A percentile compares a stretch with the other conserved stretches of the same genome.
phyloP scores from a whole-genome alignment of 1,140 invertebrate genomes.

The Helicoverpa zea region DNA sequence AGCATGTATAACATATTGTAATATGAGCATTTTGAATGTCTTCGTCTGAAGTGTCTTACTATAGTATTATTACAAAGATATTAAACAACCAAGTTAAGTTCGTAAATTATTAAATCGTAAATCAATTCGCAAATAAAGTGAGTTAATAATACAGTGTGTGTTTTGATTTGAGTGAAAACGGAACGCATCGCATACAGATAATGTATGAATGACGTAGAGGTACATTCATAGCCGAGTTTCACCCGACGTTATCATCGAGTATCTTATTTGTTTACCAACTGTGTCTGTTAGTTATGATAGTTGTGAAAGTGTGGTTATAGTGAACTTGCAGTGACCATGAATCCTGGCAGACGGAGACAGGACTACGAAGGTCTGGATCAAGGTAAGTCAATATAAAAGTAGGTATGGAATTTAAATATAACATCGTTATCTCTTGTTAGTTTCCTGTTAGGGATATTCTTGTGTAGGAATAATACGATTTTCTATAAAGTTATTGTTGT shows the following conservation, averaged over 20 bases:
- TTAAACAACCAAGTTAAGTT: slow-evolving; percentile 10
- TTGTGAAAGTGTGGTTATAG: background rate
- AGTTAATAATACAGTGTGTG: background rate
- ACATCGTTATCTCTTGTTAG: background rate
- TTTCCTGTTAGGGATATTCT: background rate
- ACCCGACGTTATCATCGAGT: background rate
- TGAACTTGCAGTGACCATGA: background rate
- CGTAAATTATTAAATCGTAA: slow-evolving; percentile 6
- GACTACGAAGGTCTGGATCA: slow-evolving; percentile 6
- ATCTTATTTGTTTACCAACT: slow-evolving; percentile 33
- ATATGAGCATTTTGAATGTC: background rate
- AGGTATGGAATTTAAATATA: background rate
- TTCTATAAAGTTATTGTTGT: too few species aligned
- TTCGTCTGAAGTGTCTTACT: background rate
- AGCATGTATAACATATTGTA: slow-evolving; percentile 1
- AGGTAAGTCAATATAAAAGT: background rate
- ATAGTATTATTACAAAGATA: slow-evolving; percentile 19
- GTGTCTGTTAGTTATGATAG: background rate
- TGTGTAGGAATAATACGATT: background rate
- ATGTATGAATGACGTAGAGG: background rate
- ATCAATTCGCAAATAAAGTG: slow-evolving; percentile 10
- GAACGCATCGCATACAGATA: slow-evolving; percentile 12
- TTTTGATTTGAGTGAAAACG: slow-evolving; percentile 25
- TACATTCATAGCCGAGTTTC: too few species aligned
- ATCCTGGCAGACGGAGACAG: background rate